Evolutionary conservation across 2,888 invertebrate species (phyloP), one percentile per base, ranked within the genome.

Genomic region (Oxycera nigricornis): DNA sequence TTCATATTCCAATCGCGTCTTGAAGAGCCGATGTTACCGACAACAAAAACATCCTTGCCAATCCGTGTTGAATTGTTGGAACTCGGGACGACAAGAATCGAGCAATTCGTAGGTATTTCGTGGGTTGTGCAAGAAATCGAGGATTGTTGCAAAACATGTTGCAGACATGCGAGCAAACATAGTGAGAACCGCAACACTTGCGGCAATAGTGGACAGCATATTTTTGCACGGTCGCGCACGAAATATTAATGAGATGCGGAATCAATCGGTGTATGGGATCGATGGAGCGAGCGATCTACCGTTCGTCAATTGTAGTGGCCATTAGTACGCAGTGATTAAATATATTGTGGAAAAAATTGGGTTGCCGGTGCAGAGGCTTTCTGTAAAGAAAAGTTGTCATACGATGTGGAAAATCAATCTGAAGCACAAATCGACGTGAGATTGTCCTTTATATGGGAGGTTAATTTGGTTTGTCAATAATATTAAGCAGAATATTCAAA

Each of bases 221-320:
- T 85, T 85, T 84, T 84, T 85, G 82, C 83, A 85, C 84, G 84
- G 82, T 85, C 85, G 84, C 85, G 85, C 80, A 83, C 82, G 81
- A 85, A 85, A 84, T 84, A 84, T 85, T 82, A 84, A 84, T 84
- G 83, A 84, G 84, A 80, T 31, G 20, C 22, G n/a, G 11, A 65
- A 65, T 65, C 41, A 65, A 65, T 65, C 65, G 65, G 24, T 65
- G 14, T 22, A 61, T 20, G 20, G n/a, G 24, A 62, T 62, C 62
- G 24, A n/a, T n/a, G n/a, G n/a, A n/a, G n/a, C n/a, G n/a, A n/a
- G n/a, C n/a, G n/a, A n/a, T n/a, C n/a, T n/a, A n/a, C n/a, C n/a
- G n/a, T n/a, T n/a, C n/a, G n/a, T n/a, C n/a, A n/a, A n/a, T n/a
- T n/a, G n/a, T n/a, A 65, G 41, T 39, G 65, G 41, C 65, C 65